phyloP scores from a whole-genome alignment of 2,888 invertebrate species.

The Lepidocyrtinus sp. region DNA sequence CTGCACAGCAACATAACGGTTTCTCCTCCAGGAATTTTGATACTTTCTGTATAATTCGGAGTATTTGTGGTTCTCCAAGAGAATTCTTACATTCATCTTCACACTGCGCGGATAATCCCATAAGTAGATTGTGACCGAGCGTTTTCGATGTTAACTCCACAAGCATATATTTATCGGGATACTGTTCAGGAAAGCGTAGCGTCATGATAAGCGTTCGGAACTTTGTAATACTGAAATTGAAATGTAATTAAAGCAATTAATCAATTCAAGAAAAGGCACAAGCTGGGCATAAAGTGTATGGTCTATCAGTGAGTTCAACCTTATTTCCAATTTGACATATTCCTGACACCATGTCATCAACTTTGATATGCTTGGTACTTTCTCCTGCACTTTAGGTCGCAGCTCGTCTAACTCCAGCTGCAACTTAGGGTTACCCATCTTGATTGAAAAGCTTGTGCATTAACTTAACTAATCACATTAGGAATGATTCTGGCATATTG shows the following conservation, averaged over 20 bases:
- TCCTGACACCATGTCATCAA: slow-evolving; percentile 47
- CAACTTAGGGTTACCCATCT: slow-evolving; percentile 41
- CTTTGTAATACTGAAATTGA: slow-evolving; percentile 77
- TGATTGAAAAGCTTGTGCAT: too few species aligned
- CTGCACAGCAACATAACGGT: slow-evolving; percentile 81
- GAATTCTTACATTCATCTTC: slow-evolving; percentile 76
- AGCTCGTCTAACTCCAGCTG: slow-evolving; percentile 41
- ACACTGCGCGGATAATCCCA: slow-evolving; percentile 77
- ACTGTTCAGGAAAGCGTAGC: slow-evolving; percentile 79
- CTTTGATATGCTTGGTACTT: slow-evolving; percentile 32
- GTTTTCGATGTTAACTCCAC: slow-evolving; percentile 82
- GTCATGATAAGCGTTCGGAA: slow-evolving; percentile 79
- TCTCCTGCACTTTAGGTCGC: slow-evolving; percentile 25
- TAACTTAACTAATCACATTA: too few species aligned
- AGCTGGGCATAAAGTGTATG: too few species aligned
- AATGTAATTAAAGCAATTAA: too few species aligned
- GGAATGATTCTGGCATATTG: too few species aligned
- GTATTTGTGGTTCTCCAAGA: slow-evolving; percentile 72
- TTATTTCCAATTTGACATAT: slow-evolving; percentile 47
- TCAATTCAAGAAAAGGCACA: not conserved
- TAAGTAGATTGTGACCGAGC: slow-evolving; percentile 78
- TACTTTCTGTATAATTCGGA: slow-evolving; percentile 78
- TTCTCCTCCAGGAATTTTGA: slow-evolving; percentile 80
- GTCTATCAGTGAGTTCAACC: slow-evolving; percentile 19
- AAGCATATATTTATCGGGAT: slow-evolving; percentile 77